Conservation (phyloP, 2,113 vertebrate species). For the Alouatta palliata region DNA sequence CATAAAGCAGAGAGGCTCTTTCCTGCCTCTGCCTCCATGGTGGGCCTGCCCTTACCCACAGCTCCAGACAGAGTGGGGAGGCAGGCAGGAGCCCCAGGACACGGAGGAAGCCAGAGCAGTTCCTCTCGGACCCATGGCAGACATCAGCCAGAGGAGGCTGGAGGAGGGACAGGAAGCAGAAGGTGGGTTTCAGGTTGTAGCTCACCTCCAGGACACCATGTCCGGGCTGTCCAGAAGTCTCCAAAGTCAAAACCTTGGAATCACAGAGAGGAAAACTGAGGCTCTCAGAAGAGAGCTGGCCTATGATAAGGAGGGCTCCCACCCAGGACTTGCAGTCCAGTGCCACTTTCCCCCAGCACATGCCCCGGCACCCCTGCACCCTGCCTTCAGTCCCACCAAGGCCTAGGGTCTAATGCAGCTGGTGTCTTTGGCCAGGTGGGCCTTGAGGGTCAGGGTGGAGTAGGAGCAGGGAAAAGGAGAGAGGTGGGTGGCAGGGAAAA, state of each 20-base stretch:
- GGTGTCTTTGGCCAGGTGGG: too few relatives aligned
- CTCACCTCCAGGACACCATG: not conserved
- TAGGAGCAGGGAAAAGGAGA: not conserved
- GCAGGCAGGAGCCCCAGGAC: not conserved
- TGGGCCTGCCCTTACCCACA: not conserved
- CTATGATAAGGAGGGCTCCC: not conserved
- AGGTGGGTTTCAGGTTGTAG: not conserved
- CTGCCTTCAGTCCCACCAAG: not conserved
- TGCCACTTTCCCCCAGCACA: fast-evolving
- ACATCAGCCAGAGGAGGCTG: not conserved
- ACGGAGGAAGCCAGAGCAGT: fast-evolving
- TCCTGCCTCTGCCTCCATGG: not conserved
- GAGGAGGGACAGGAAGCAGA: not conserved
- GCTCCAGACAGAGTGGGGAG: too few relatives aligned
- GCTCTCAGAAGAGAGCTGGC: not conserved
- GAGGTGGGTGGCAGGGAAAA: not conserved
- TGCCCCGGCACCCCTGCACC: too few relatives aligned
- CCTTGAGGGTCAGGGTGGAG: fast-evolving
- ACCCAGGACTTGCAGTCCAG: too few relatives aligned
- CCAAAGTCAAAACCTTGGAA: not conserved
- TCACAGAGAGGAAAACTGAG: not conserved
- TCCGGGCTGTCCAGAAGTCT: not conserved
- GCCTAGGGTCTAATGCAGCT: not conserved
- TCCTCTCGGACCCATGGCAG: not conserved
- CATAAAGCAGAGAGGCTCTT: not conserved